Evolutionary conservation across 1,140 invertebrate species (phyloP), one percentile per base, ranked within the genome.

Genomic region (Leptinotarsa undecemlineata): DNA sequence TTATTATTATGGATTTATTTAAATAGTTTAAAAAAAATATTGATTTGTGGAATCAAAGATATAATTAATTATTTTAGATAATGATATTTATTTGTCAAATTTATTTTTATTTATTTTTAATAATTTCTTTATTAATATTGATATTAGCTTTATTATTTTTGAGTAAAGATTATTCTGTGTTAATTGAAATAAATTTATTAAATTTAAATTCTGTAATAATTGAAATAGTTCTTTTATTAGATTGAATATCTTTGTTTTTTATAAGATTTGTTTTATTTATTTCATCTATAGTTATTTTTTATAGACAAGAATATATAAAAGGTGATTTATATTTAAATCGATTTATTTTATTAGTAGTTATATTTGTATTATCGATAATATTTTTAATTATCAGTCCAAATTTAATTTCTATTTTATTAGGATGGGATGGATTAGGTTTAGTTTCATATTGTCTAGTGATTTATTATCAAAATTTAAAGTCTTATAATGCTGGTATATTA

Each of bases 331-430:
- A 82, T 86, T 81, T 86, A 73, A 85, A 86, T 83, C 88, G 88
- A n/a, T 91, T 89, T 87, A 84, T 87, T 85, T 76, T 82, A 76
- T 86, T 91, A 84, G 86, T 91, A 75, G 82, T 89, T 80, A 84
- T 91, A 85, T 91, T 92, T 89, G 86, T 91, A 80, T 79, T 89
- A 66, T 91, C 89, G n/a, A 91, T 92, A 87, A 84, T 91, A 79
- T 85, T 91, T 80, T 86, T 92, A 87, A 89, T 91, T 90, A 85
- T 91, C 84, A 89, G 88, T 13, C 88, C 88, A 77, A 91, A 90
- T 89, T 85, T 91, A 85, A 85, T 91, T 86, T 88, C 86, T 82
- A 90, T 92, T 88, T 87, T 92, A 83, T 87, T 92, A 82, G 90
- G 91, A 0, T 91, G 90, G 78, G 91, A 92, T 89, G 89, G 89